These are phyloP conservation scores for Arothron firmamentum DNA, from an alignment of 2,113 vertebrate genomes.

Conservation along the genomic window DNA sequence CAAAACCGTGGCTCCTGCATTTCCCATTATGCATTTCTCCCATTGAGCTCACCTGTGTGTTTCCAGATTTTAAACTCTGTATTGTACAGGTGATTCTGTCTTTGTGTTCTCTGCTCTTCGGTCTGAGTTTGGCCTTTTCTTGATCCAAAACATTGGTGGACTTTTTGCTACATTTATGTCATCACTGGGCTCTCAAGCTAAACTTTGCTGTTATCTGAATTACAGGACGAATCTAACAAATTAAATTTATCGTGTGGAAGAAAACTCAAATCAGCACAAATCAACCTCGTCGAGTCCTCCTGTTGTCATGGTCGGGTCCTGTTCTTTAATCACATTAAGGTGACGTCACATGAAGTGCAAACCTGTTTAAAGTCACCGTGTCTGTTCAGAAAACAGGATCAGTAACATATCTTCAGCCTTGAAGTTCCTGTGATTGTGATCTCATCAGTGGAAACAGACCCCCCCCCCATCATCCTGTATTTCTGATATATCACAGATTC, in stretches of 20 bases:
- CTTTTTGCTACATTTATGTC: no score
- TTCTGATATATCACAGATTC: conserved; percentile 56
- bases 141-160: no score
- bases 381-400: conserved; percentile 1
- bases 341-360: not conserved
- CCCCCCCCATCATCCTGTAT: conserved; percentile 61
- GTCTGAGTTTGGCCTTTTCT: no score
- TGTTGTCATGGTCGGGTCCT: no score
- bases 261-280: no score
- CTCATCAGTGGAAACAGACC: conserved; percentile 43
- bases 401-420: conserved; percentile 38
- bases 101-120: not conserved
- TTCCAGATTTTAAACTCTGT: no score
- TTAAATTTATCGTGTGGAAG: no score
- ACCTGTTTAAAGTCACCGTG: not conserved
- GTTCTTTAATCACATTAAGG: no score
- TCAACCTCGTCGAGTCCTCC: no score
- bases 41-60: not conserved
- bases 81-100: not conserved
- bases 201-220: no score
- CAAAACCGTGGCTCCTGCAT: not conserved
- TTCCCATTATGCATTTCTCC: conserved; percentile 3
- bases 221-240: no score
- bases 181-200: no score
- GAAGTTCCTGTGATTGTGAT: conserved; percentile 67